Base-by-base conservation (phyloP, 1,140 invertebrate genomes). In the Drosophila oshimai region DNA sequence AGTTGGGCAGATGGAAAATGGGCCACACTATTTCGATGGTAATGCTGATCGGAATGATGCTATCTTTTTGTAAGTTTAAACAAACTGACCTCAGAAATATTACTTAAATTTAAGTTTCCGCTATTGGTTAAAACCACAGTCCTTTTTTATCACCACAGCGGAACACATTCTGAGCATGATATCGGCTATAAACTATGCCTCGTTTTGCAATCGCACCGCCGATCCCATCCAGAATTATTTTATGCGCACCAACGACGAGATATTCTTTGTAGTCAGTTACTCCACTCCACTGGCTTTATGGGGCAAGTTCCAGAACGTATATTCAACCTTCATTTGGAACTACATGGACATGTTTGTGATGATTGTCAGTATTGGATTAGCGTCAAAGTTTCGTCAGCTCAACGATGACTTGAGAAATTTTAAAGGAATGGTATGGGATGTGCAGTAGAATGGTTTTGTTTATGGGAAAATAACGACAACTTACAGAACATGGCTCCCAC, bases 341-440 rank as follows among this genome's bases (percentile, higher is more conserved):
- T 91, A 88, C 37, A 90, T 90, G 84, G 89, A 91, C 54, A 50
- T 89, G 12, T 89, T 91, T 53, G 81, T 91, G n/a, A 91, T 91
- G 90, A 73, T 91, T 47, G 64, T 91, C 1, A 90, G 90, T 62
- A 74, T 90, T 46, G 90, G 90, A 1, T 46, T 91, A 47, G 58
- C 86, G 0, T 36, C 68, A 4, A 84, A 69, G 41, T 91, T 91
- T 45, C 62, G 73, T 0, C 87, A 88, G 50, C 75, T 91, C 1
- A 90, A 90, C 31, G 78, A 91, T 17, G 83, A 90, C 47, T 49
- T 91, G 34, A 55, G 67, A 2, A 81, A 74, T 15, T 88, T 88
- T n/a, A 91, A 90, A 29, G 90, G 90, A 36, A 67, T 89, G 84
- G 90, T 90, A 33, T 72, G 58, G 29, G 9, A 4, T 9, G 4